Percentiles rank a stretch among this genome's conserved stretches.
These are phyloP conservation scores for Archivesica marissinica DNA, from an alignment of 1,140 invertebrate genomes.

Conservation along the genomic window DNA sequence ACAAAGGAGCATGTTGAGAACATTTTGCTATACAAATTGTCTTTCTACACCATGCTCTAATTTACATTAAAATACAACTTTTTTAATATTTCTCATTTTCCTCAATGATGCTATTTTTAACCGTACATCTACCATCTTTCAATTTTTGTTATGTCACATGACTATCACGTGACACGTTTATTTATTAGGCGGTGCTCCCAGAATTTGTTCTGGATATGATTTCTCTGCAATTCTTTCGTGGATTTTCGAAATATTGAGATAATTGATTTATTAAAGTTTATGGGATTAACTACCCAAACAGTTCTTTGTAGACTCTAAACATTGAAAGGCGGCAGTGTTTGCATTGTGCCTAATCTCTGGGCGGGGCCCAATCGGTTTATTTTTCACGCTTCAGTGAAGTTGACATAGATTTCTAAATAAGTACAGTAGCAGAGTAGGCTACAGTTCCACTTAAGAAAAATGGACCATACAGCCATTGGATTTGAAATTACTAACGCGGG, in stretches of 20 bases:
- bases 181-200: neutral
- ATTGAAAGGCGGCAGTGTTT: neutral
- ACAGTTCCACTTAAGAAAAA: neutral
- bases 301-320: no score
- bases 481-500: neutral
- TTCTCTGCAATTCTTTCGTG: neutral
- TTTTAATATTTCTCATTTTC: no score
- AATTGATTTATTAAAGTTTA: no score
- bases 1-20: neutral
- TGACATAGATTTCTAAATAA: neutral
- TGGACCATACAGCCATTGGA: neutral
- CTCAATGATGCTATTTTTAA: neutral
- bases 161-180: neutral
- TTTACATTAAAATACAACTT: no score
- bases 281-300: no score
- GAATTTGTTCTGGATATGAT: neutral
- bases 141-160: constrained; percentile 2
- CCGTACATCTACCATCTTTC: neutral
- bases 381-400: neutral
- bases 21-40: neutral
- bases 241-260: no score
- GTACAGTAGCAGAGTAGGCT: neutral
- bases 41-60: neutral
- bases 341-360: neutral
- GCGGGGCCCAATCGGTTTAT: neutral